Evolutionary conservation across 2,888 invertebrate genomes (phyloP), one percentile per base, ranked within the genome.

Genomic region (Phrixothrix hirtus): DNA sequence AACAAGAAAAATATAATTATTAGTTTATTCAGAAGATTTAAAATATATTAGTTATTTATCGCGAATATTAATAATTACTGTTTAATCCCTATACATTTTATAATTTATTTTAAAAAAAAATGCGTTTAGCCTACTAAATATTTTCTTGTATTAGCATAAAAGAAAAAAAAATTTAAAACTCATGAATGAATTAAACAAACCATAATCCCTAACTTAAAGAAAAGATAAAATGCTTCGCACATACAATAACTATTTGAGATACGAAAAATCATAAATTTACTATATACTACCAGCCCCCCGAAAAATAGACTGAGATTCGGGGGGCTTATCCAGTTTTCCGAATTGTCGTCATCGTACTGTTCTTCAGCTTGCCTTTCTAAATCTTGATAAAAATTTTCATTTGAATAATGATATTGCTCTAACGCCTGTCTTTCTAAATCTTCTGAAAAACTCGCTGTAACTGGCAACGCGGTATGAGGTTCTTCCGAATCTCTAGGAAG

Each of bases 361-460:
- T 86, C 86, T 38, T 82, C 81, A 0, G 86, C 86, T 63, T 85
- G 82, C 50, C 82, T 78, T 64, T 86, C 86, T 48, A 86, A 71
- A 57, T 86, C 85, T 43, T 80, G 78, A 66, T 81, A 82, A 59
- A 81, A 81, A 64, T 80, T 81, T 58, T 72, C 72, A 16, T 63
- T 64, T 3, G 78, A 80, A n/a, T 80, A 79, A 65, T 83, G 82
- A 59, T 81, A 81, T 60, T 81, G 81, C 63, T 83, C 82, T 41
- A 83, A 63, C 1, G 84, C 83, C 66, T 83, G 80, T 53, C 79
- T 78, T 65, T 83, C 83, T 35, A 83, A 66, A 61, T 83, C 83
- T 47, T 83, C 83, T 0, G 74, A 73, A 29, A 61, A 36, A 14
- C 35, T 31, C 2, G 29, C 13, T 9, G 32, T 7, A 15, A 46